phyloP scores from a whole-genome alignment of 92 coral and sea anemone genomes.

The Blastomussa wellsi region DNA sequence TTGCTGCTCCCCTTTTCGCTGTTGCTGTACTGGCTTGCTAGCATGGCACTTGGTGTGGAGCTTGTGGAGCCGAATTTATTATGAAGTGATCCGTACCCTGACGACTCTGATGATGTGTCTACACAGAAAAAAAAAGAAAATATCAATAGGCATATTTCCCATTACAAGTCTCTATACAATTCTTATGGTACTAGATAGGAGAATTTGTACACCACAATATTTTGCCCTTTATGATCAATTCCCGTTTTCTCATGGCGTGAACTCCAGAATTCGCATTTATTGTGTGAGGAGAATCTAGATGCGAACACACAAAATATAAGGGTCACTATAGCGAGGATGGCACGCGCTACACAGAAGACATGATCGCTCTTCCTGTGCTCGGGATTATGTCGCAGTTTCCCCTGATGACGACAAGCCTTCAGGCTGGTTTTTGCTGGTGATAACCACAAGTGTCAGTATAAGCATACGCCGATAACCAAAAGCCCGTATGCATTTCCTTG shows the following conservation, averaged over 20 bases:
- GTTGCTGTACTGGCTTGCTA: slow-evolving; percentile 31
- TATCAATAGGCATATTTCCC: not conserved
- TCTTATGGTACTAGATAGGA: not conserved
- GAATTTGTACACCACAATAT: not conserved
- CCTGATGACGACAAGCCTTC: too few species aligned
- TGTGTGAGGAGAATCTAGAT: not conserved
- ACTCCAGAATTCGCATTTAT: not conserved
- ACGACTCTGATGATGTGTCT: slow-evolving; percentile 33
- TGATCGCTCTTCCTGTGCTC: too few species aligned
- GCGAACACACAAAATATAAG: not conserved
- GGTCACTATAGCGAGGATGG: not conserved
- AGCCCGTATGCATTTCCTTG: too few species aligned
- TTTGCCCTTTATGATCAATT: not conserved
- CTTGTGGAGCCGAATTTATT: slow-evolving; percentile 27
- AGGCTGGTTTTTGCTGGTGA: too few species aligned
- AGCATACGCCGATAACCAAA: too few species aligned
- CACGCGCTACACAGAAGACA: not conserved
- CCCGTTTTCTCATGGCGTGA: not conserved
- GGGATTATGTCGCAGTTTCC: too few species aligned
- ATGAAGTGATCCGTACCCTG: slow-evolving; percentile 36
- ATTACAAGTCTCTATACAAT: not conserved
- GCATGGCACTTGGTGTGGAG: slow-evolving; percentile 20
- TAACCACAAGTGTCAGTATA: too few species aligned
- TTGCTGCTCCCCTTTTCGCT: slow-evolving; percentile 32
- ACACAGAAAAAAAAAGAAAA: not conserved